Conservation (phyloP, 2,797 vertebrate genomes). For the Erethizon dorsatum region DNA sequence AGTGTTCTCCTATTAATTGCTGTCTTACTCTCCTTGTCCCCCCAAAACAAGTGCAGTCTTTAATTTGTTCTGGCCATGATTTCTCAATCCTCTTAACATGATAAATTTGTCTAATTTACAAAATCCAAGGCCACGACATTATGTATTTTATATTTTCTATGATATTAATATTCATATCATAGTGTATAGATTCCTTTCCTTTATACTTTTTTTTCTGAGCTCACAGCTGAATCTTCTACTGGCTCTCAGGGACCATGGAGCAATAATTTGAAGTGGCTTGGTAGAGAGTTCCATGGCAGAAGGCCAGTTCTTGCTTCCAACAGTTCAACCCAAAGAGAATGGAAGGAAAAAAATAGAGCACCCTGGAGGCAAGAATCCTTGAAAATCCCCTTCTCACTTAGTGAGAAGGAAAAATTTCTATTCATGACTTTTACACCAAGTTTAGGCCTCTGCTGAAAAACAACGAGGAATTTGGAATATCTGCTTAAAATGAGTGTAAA, state of each 20-base stretch:
- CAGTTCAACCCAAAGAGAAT: constrained; percentile 80
- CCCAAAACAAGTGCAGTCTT: background rate
- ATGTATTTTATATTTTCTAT: constrained; percentile 17
- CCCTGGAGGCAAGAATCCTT: constrained; percentile 82
- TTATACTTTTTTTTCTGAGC: constrained; percentile 55
- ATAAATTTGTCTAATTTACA: constrained; percentile 32
- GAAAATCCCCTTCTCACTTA: constrained; percentile 80
- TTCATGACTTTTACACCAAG: constrained; percentile 85
- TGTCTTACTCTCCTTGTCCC: background rate
- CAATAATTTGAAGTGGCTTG: constrained; percentile 87
- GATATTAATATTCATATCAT: background rate
- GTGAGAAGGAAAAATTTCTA: constrained; percentile 84
- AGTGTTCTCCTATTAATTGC: background rate
- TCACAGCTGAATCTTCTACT: constrained; percentile 87
- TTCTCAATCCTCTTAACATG: constrained; percentile 25
- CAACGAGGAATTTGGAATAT: constrained; percentile 86
- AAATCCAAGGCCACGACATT: background rate
- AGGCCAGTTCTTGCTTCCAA: constrained; percentile 87
- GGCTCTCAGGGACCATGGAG: constrained; percentile 81
- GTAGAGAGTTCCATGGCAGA: constrained; percentile 84
- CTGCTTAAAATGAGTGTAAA: constrained; percentile 89
- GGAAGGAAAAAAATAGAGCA: constrained; percentile 72
- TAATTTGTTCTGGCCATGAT: background rate
- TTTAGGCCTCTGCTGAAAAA: constrained; percentile 80
- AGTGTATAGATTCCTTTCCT: constrained; percentile 7